Evolutionary conservation across 2,113 vertebrate genomes (phyloP).

Genomic region (Epinephelus cyanopodus): DNA sequence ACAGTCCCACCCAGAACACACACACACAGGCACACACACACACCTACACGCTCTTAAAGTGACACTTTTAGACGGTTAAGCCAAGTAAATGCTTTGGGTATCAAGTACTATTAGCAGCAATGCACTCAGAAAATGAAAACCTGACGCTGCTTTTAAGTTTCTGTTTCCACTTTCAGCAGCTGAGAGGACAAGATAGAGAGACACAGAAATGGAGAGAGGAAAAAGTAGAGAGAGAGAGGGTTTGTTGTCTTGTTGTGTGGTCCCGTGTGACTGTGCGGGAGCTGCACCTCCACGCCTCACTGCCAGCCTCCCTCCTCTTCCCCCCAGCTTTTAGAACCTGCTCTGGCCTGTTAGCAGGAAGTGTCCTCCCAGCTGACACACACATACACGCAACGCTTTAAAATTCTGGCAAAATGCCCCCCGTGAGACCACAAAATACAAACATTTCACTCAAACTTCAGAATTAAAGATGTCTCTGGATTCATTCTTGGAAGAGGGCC

Average conservation of each 20-base stretch:
- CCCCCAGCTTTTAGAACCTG: conserved; percentile 63
- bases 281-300: conserved; percentile 86
- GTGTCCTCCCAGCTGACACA: conserved; percentile 71
- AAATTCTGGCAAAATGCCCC: conserved; percentile 41
- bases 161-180: conserved; percentile 55
- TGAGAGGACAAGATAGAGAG: conserved; percentile 45
- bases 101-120: conserved; percentile 63
- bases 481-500: conserved; percentile 2
- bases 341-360: conserved; percentile 86
- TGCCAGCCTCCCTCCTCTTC: conserved; percentile 76
- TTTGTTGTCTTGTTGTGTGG: conserved; percentile 88
- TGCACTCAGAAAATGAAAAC: conserved; percentile 75
- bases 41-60: conserved; percentile 45
- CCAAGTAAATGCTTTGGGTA: conserved; percentile 67
- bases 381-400: conserved; percentile 32
- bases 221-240: conserved; percentile 69
- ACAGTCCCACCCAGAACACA: conserved; percentile 90
- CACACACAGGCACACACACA: conserved; percentile 87
- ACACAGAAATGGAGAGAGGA: conserved; percentile 58
- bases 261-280: conserved; percentile 85
- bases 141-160: conserved; percentile 45
- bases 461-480: conserved; percentile 22
- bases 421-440: conserved; percentile 33
- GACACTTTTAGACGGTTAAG: conserved; percentile 59
- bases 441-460: conserved; percentile 44